These are phyloP conservation scores for Polyodon spathula DNA, from an alignment of 2,113 vertebrate species.

Conservation along the genomic window DNA sequence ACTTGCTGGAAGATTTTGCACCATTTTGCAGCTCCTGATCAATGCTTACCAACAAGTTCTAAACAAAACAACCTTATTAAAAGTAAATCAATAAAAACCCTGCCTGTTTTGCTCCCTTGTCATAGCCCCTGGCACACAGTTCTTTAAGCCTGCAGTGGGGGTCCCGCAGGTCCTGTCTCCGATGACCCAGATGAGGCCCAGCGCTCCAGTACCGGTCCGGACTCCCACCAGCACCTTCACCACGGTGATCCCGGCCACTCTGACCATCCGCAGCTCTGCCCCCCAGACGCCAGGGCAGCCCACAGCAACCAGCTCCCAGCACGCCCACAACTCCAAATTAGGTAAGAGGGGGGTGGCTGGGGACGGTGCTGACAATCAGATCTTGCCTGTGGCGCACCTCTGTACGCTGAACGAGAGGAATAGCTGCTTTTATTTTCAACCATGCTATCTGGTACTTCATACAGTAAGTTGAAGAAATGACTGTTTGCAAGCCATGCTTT, in stretches of 20 bases:
- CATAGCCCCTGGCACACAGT: constrained; percentile 69
- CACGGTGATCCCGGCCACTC: constrained; percentile 73
- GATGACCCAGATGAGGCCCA: constrained; percentile 59
- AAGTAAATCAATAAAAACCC: not conserved
- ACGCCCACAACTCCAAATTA: constrained; percentile 36
- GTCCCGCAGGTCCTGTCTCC: constrained; percentile 71
- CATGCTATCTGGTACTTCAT: too few species aligned
- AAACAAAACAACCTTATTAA: too few species aligned
- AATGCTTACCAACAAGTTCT: too few species aligned
- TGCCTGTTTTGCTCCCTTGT: constrained; percentile 27
- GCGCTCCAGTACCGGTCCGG: constrained; percentile 48
- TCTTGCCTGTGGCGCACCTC: too few species aligned
- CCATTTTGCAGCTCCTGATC: too few species aligned
- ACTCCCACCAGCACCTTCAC: constrained; percentile 63
- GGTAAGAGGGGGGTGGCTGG: too few species aligned
- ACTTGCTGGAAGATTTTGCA: too few species aligned
- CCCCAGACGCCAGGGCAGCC: constrained; percentile 52
- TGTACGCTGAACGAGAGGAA: too few species aligned
- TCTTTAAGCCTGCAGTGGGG: constrained; percentile 72
- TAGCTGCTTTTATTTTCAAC: too few species aligned
- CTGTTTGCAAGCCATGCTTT: too few species aligned
- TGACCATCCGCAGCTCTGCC: constrained; percentile 69
- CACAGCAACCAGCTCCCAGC: constrained; percentile 51
- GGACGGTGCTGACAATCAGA: too few species aligned
- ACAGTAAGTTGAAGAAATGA: too few species aligned